Conservation (phyloP, 2,797 vertebrate species). For the Typhlichthys eigenmanni region DNA sequence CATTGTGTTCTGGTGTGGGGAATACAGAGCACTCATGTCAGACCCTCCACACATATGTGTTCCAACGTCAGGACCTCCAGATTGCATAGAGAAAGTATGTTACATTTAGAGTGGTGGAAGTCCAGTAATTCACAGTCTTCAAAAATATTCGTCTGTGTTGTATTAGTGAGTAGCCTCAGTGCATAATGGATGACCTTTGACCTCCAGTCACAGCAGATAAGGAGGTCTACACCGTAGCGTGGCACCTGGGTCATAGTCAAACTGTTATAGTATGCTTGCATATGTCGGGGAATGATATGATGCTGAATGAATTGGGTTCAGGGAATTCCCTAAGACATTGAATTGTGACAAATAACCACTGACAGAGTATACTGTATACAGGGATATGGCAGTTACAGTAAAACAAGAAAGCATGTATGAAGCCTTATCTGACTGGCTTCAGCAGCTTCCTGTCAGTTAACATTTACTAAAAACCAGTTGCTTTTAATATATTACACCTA, state of each 20-base stretch:
- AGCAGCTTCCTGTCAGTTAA: conserved; percentile 47
- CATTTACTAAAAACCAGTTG: conserved; percentile 7
- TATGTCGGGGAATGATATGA: conserved; percentile 17
- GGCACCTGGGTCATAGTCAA: neutral
- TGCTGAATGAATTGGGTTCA: conserved; percentile 13
- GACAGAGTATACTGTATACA: neutral
- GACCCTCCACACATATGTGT: too few relatives aligned
- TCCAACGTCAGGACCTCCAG: too few relatives aligned
- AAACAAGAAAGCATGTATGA: conserved; percentile 22
- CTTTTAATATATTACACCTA: neutral
- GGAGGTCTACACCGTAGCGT: too few relatives aligned
- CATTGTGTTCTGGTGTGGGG: too few relatives aligned
- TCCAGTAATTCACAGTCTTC: conserved; percentile 13
- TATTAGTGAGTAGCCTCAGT: neutral
- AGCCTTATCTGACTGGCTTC: conserved; percentile 46
- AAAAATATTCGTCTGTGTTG: too few relatives aligned
- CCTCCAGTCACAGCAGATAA: neutral
- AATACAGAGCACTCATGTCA: too few relatives aligned
- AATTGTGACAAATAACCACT: conserved; percentile 9
- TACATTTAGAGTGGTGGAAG: conserved; percentile 9
- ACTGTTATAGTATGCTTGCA: conserved; percentile 11
- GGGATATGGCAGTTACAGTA: conserved; percentile 34
- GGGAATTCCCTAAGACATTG: conserved; percentile 27
- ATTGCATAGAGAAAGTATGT: too few relatives aligned
- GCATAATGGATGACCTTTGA: conserved; percentile 17